A percentile compares a stretch with the other conserved stretches of the same genome.
These are phyloP conservation scores for Sphyrna mokarran DNA, from an alignment of 2,113 vertebrate species.

Conservation along the genomic window DNA sequence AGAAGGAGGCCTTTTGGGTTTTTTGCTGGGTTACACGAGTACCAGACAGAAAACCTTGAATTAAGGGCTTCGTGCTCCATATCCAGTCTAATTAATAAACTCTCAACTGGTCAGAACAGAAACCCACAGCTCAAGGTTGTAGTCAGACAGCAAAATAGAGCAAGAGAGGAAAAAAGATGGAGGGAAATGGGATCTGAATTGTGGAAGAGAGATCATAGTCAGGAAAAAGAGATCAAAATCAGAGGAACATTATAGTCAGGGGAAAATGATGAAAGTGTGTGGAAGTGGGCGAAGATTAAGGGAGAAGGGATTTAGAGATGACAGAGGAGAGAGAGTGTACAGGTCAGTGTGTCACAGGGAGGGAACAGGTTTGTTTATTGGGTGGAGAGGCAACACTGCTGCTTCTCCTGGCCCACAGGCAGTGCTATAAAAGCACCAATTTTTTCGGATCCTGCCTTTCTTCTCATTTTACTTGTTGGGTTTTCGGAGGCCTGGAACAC, in stretches of 20 bases:
- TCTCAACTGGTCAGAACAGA: not conserved
- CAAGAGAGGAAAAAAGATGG: not conserved
- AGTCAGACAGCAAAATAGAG: not conserved
- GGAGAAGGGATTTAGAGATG: too few species aligned
- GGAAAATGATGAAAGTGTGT: too few species aligned
- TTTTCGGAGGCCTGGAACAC: not conserved
- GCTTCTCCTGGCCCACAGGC: not conserved
- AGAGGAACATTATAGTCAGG: too few species aligned
- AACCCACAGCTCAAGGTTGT: not conserved
- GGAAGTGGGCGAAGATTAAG: too few species aligned
- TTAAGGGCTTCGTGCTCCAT: not conserved
- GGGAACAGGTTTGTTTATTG: not conserved
- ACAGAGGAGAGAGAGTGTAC: too few species aligned
- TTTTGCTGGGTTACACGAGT: not conserved
- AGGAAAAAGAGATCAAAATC: too few species aligned
- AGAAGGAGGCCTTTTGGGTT: not conserved
- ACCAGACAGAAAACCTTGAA: not conserved
- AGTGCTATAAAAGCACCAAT: not conserved
- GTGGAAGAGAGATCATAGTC: too few species aligned
- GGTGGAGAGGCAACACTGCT: not conserved
- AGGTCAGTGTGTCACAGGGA: not conserved
- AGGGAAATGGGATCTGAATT: not conserved
- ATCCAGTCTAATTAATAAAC: not conserved
- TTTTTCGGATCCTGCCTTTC: not conserved
- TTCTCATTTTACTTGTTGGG: not conserved